Conservation (phyloP, 2,797 vertebrate genomes). For the Hozukius guyotensis region DNA sequence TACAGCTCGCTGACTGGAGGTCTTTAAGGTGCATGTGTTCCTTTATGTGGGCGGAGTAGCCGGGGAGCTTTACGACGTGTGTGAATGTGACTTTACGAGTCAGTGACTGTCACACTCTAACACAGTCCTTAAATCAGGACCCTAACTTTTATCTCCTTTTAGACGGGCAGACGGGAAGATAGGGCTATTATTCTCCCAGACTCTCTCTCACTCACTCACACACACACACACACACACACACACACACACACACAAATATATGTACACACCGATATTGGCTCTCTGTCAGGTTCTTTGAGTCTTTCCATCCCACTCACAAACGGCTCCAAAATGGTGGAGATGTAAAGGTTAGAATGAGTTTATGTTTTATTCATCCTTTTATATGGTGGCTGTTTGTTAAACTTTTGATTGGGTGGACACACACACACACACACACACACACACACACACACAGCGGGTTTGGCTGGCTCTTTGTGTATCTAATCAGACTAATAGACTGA, state of each 20-base stretch:
- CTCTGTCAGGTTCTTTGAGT: constrained; percentile 51
- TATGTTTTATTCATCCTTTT: constrained; percentile 69
- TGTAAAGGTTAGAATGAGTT: constrained; percentile 67
- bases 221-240: constrained; percentile 25
- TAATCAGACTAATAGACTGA: constrained; percentile 87
- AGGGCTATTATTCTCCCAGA: constrained; percentile 71
- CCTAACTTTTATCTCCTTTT: constrained; percentile 80
- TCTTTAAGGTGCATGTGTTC: constrained; percentile 76
- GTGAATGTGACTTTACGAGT: constrained; percentile 83
- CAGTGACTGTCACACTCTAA: constrained; percentile 82
- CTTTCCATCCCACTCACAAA: constrained; percentile 37
- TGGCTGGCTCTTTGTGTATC: constrained; percentile 68
- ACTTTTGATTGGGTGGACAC: constrained; percentile 56
- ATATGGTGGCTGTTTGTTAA: constrained; percentile 56
- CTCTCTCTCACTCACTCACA: constrained; percentile 26
- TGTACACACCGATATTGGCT: constrained; percentile 45
- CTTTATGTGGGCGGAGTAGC: constrained; percentile 73
- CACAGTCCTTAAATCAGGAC: constrained; percentile 82
- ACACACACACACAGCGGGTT: constrained; percentile 23
- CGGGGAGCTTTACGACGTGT: constrained; percentile 75
- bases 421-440: constrained; percentile 19
- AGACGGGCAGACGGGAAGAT: constrained; percentile 75
- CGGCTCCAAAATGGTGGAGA: constrained; percentile 44
- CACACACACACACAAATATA: constrained; percentile 21
- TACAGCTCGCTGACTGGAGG: constrained; percentile 43